phyloP scores from a whole-genome alignment of 2,113 vertebrate species.

The Bos javanicus region DNA sequence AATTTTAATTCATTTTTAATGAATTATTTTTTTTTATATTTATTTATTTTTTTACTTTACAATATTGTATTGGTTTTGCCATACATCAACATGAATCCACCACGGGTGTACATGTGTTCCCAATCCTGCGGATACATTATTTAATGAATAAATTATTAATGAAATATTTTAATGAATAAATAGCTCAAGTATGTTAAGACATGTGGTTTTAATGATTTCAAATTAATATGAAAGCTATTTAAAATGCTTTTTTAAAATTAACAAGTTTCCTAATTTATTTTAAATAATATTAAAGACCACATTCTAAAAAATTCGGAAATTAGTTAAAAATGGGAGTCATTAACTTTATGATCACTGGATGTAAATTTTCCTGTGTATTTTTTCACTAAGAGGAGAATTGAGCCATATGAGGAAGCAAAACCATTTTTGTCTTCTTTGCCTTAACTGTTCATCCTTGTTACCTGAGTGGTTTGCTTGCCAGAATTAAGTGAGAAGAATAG shows the following conservation, averaged over 20 bases:
- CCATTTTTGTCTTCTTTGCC: not conserved
- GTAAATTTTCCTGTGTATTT: not conserved
- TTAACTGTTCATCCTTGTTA: not conserved
- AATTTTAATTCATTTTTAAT: not conserved
- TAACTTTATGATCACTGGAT: not conserved
- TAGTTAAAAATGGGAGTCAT: not conserved
- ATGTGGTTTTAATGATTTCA: not conserved
- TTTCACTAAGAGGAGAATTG: not conserved
- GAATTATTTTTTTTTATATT: not conserved
- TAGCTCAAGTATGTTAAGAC: not conserved
- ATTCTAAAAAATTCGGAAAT: not conserved
- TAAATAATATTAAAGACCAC: not conserved
- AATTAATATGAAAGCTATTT: not conserved
- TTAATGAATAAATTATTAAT: not conserved
- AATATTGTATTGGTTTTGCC: too few relatives aligned
- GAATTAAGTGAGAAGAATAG: slow-evolving; percentile 44
- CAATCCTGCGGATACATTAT: not conserved
- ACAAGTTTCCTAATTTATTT: not conserved
- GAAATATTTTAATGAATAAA: not conserved
- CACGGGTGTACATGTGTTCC: too few relatives aligned
- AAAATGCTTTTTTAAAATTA: not conserved
- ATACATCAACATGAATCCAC: too few relatives aligned
- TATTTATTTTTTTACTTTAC: too few relatives aligned
- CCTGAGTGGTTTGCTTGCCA: slow-evolving; percentile 12
- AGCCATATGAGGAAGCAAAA: not conserved